Base-by-base conservation (phyloP, 2,797 vertebrate species). In the Peromyscus aztecus region DNA sequence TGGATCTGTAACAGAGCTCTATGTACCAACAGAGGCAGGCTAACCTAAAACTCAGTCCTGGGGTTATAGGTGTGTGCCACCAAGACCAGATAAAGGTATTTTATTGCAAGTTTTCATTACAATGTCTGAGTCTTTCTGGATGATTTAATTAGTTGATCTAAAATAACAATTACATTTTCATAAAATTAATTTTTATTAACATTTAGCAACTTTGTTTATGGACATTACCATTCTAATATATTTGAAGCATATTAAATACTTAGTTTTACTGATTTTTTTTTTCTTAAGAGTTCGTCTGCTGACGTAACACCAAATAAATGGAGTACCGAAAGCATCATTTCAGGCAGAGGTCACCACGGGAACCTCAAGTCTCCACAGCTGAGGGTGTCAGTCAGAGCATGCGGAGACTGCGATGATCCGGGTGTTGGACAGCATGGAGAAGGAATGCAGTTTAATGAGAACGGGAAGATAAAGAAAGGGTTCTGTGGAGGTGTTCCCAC, bases 171-270 rank as follows among this genome's bases (percentile, higher is more conserved):
- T 43, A 84, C 23, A 71, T 52, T 87, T 93, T 55, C 49, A 75
- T 69, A 85, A 89, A 87, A 90, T 55, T 69, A 52, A 67, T n/a
- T 57, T 94, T 94, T 85, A 71, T 80, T 34, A 86, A 96, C 80
- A 40, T 82, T 94, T 84, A 92, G 46, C 40, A 92, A 52, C 14
- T 81, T 84, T 89, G 78, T 63, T 73, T 89, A 75, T 34, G 43
- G 46, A 91, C 84, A 71, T 63, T 82, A 94, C 0, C 43, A 31
- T 67, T 89, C 82, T 55, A 11, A 46, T 83, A 89, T 37, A 94
- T 57, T 71, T 63, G 57, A 96, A 69, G 67, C 40, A 55, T n/a
- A 55, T 57, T 43, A 80, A 80, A 43, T 57, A n/a, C 29, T 87
- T 73, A 57, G 27, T 93, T 76, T 85, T 84, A 85, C 2, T 89